Evolutionary conservation across 2,888 invertebrate genomes (phyloP), one percentile per base, ranked within the genome.

Genomic region (Oligia fasciuncula): DNA sequence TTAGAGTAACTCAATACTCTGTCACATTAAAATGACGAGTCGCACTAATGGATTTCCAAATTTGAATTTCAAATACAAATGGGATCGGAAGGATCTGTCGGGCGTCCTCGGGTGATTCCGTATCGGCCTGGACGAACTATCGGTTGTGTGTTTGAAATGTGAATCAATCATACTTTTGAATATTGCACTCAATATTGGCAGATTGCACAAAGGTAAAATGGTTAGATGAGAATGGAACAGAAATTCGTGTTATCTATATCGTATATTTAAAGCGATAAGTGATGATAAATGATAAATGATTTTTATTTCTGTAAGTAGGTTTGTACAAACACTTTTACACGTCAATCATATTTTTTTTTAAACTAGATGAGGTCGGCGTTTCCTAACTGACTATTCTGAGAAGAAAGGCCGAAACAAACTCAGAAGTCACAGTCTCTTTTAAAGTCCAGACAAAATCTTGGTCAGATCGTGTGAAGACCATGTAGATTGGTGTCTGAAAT

Each of bases 21-120:
- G 96, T 96, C 96, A 96, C 95, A 96, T 97, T 97, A 96, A 96
- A 95, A 96, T 96, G 96, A 95, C 96, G 96, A 95, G 94, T 93
- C 94, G 93, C 93, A 95, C 96, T 97, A 97, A 97, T 97, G 97
- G 96, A 96, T 94, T 94, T 95, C 93, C 94, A 93, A 95, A 97
- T 97, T 96, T 97, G 96, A 96, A 97, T 95, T 96, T 95, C 95
- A 97, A 97, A 85, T 85, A 85, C 62, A 49, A 85, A 96, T 94
- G 93, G 83, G 93, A 94, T 95, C 94, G 94, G 93, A 93, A 93
- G 94, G 90, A 94, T 94, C 93, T 91, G 91, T 91, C 91, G 89
- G 88, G 90, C 84, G 86, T 86, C 77, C 87, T 88, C 88, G 83
- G 85, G 67, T 77, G 80, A 84, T 72, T 76, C 82, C 69, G 80